A percentile compares a stretch with the other conserved stretches of the same genome.
Evolutionary conservation across 2,888 invertebrate species (phyloP).

Genomic region (Aricia artaxerxes): DNA sequence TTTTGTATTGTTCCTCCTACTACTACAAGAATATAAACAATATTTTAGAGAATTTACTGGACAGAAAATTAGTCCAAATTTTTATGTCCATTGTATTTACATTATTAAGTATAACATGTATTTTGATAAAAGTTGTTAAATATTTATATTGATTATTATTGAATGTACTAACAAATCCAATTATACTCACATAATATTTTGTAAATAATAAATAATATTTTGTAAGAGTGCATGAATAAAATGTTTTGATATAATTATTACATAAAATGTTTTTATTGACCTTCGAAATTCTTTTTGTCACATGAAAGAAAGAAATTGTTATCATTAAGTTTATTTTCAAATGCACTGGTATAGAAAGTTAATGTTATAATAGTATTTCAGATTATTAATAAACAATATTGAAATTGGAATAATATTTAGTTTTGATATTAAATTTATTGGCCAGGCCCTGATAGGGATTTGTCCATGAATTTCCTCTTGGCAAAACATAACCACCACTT

Average conservation of each 20-base stretch:
- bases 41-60: too few species aligned
- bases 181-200: not conserved
- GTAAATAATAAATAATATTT: not conserved
- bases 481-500: constrained; percentile 99
- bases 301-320: not conserved
- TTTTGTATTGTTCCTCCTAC: too few species aligned
- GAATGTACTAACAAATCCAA: not conserved
- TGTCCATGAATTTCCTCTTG: constrained; percentile 99
- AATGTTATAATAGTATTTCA: constrained; percentile 8
- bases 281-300: too few species aligned
- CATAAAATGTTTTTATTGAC: not conserved
- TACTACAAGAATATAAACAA: too few species aligned
- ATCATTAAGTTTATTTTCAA: constrained; percentile 5
- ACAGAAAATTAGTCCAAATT: too few species aligned
- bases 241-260: not conserved
- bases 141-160: not conserved
- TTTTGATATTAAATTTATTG: constrained; percentile 72
- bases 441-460: constrained; percentile 94
- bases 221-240: not conserved
- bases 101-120: not conserved
- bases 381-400: constrained; percentile 35
- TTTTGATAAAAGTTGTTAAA: constrained; percentile 1
- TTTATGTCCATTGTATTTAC: not conserved
- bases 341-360: constrained; percentile 23
- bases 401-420: constrained; percentile 29